Conservation (phyloP, 1,140 invertebrate genomes). For the Chrysomallon squamiferum region DNA sequence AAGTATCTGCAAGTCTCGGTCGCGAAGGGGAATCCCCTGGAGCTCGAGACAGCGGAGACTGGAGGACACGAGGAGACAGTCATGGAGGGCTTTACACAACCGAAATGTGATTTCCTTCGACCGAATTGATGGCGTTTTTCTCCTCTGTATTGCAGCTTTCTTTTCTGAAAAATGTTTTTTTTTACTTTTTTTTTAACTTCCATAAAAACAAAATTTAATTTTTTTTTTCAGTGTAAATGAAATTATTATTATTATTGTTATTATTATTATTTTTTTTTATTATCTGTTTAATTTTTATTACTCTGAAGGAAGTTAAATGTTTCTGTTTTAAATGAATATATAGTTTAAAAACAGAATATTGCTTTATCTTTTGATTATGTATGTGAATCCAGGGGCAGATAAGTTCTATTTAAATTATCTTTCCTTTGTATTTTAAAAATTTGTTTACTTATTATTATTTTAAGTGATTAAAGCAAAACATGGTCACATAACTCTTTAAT, state of each 20-base stretch:
- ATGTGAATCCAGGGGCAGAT: too few relatives aligned
- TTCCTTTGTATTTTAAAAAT: too few relatives aligned
- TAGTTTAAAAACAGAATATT: too few relatives aligned
- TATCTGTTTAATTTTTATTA: background rate
- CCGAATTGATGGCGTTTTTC: constrained; percentile 56
- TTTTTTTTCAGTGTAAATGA: background rate
- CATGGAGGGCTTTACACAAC: constrained; percentile 57
- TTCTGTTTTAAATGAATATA: too few relatives aligned
- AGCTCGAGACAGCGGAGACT: constrained; percentile 54
- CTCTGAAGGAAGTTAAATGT: too few relatives aligned
- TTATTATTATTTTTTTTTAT: background rate
- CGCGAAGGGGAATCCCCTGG: constrained; percentile 56
- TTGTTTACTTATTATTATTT: too few relatives aligned
- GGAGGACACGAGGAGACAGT: constrained; percentile 54
- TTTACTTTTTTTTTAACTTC: too few relatives aligned
- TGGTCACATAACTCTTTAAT: too few relatives aligned
- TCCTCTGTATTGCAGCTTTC: constrained; percentile 35
- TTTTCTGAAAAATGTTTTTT: constrained; percentile 35
- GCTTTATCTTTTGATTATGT: too few relatives aligned
- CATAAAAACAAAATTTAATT: background rate
- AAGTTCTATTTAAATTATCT: too few relatives aligned
- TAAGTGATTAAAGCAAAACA: too few relatives aligned
- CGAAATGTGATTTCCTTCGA: constrained; percentile 62
- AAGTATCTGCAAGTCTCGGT: constrained; percentile 51
- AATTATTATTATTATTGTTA: background rate